These are phyloP conservation scores for Odontamblyopus lacepedii DNA, from an alignment of 2,797 vertebrate species.

Conservation along the genomic window DNA sequence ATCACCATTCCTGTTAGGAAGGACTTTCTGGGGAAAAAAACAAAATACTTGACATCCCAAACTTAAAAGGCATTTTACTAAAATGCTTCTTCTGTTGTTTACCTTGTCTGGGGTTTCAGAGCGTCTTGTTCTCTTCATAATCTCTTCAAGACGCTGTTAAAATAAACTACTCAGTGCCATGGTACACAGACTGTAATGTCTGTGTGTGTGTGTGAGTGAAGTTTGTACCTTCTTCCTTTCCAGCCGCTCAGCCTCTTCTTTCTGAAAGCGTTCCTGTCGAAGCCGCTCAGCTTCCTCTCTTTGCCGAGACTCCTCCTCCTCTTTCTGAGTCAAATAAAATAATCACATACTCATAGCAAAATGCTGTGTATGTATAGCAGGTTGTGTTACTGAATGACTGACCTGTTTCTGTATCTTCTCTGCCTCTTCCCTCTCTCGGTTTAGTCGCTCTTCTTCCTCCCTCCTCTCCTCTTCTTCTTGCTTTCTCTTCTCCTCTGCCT, in stretches of 20 bases:
- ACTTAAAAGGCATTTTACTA: background rate
- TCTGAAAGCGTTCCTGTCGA: constrained; percentile 91
- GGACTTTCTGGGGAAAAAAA: constrained; percentile 76
- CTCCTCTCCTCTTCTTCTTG: constrained; percentile 80
- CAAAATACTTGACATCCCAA: background rate
- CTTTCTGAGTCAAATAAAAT: constrained; percentile 77
- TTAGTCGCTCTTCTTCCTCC: constrained; percentile 73
- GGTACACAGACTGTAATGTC: background rate
- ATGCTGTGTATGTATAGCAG: background rate
- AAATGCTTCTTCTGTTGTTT: background rate
- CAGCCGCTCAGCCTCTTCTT: constrained; percentile 91
- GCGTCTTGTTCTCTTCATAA: constrained; percentile 95
- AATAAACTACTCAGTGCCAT: background rate
- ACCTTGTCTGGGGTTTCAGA: constrained; percentile 88
- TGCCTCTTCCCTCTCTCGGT: constrained; percentile 82
- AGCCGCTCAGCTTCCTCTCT: constrained; percentile 85
- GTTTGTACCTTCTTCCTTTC: constrained; percentile 90
- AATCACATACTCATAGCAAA: background rate
- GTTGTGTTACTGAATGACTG: background rate
- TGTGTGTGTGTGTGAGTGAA: background rate
- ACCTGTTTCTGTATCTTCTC: constrained; percentile 89
- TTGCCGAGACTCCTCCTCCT: constrained; percentile 86
- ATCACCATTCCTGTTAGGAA: constrained; percentile 84
- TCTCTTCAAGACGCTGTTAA: constrained; percentile 91
- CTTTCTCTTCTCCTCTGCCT: constrained; percentile 74